Evolutionary conservation across 2,888 invertebrate genomes (phyloP).

Genomic region (Ethmia dodecea): DNA sequence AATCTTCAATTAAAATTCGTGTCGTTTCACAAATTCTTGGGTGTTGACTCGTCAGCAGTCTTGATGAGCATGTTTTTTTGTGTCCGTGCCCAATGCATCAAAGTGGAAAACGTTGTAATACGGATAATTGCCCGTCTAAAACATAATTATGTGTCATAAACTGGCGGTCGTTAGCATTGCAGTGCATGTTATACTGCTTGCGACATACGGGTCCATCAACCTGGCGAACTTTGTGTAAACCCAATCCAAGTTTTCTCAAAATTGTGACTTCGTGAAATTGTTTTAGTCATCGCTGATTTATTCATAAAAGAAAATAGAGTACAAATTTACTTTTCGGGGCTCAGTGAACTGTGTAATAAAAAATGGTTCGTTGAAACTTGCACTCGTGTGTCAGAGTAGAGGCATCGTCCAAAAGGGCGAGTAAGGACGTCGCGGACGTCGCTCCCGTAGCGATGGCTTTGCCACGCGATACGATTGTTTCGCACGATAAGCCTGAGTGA

Average conservation of each 20-base stretch:
- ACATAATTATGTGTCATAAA: constrained; percentile 46
- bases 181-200: constrained; percentile 25
- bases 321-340: too few relatives aligned
- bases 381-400: constrained; percentile 27
- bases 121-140: constrained; percentile 41
- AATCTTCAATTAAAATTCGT: constrained; percentile 28
- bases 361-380: constrained; percentile 15
- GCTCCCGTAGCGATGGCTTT: constrained; percentile 23
- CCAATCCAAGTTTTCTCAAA: too few relatives aligned
- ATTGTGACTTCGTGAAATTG: too few relatives aligned
- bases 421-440: constrained; percentile 54
- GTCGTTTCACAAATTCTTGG: constrained; percentile 30
- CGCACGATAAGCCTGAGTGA: constrained; percentile 31
- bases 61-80: constrained; percentile 24
- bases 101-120: constrained; percentile 38
- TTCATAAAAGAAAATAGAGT: too few relatives aligned
- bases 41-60: constrained; percentile 16
- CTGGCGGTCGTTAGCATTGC: constrained; percentile 36
- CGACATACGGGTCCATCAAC: constrained; percentile 3
- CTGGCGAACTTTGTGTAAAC: too few relatives aligned
- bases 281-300: too few relatives aligned
- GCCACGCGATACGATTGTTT: constrained; percentile 30
- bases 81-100: constrained; percentile 27
- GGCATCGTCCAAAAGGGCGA: constrained; percentile 52
- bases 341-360: too few relatives aligned